A percentile compares a stretch with the other conserved stretches of the same genome.
Evolutionary conservation across 2,888 invertebrate genomes (phyloP).

Genomic region (Stenichneumon culpator): DNA sequence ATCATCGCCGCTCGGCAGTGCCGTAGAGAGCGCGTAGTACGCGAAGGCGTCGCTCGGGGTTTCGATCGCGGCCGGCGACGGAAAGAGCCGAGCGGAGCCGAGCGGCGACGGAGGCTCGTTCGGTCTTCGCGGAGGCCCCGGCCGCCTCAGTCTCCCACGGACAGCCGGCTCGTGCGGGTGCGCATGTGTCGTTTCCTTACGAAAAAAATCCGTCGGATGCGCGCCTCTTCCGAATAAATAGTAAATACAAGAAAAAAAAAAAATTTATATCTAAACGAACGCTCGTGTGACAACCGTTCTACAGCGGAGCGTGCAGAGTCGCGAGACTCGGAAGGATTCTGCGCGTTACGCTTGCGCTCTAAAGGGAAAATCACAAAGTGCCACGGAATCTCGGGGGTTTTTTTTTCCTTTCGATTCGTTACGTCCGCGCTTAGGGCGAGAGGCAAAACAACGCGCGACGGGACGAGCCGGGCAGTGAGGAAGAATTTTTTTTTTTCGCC

Average conservation of each 20-base stretch:
- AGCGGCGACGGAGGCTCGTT: conserved; percentile 46
- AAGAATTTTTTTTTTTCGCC: background rate
- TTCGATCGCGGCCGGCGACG: conserved; percentile 51
- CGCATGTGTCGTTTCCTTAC: conserved; percentile 31
- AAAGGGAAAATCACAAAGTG: too few species aligned
- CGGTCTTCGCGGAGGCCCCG: conserved; percentile 47
- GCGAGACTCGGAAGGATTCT: too few species aligned
- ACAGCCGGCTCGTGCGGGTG: conserved; percentile 69
- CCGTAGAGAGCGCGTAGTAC: conserved; percentile 50
- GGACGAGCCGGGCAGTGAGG: background rate
- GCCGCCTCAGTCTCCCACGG: conserved; percentile 66
- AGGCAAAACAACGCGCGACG: background rate
- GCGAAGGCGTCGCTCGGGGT: conserved; percentile 43
- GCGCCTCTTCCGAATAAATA: conserved; percentile 48
- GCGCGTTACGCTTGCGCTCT: too few species aligned
- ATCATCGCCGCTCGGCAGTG: conserved; percentile 13
- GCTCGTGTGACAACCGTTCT: too few species aligned
- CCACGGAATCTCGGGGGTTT: too few species aligned
- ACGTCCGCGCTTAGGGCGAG: background rate
- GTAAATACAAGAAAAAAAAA: conserved; percentile 6
- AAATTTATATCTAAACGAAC: too few species aligned
- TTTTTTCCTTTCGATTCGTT: background rate
- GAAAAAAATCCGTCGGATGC: conserved; percentile 44
- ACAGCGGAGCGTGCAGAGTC: too few species aligned
- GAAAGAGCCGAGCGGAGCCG: conserved; percentile 61